phyloP scores from a whole-genome alignment of 1,140 invertebrate species.

The Apis dorsata region DNA sequence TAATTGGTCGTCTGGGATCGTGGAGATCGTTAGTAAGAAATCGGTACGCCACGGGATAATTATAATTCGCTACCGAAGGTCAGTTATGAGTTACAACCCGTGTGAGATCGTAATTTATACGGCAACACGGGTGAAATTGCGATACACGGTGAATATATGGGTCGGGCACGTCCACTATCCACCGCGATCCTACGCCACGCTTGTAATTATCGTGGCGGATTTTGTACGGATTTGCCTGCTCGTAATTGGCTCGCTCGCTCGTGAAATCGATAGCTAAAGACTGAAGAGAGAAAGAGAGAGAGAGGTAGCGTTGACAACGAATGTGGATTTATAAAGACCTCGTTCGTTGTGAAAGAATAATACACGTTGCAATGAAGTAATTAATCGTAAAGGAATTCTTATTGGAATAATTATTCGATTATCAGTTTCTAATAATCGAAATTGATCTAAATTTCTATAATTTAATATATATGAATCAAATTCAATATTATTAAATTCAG shows the following conservation, averaged over 20 bases:
- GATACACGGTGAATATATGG: slow-evolving; percentile 44
- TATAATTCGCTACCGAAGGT: slow-evolving; percentile 62
- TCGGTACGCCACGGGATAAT: slow-evolving; percentile 33
- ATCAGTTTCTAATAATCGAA: no score
- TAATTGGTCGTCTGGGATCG: background rate
- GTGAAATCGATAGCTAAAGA: slow-evolving; percentile 15
- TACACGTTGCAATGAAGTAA: background rate
- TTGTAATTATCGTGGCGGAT: slow-evolving; percentile 25
- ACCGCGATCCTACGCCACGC: background rate
- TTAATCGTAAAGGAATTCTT: no score
- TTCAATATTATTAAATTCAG: no score
- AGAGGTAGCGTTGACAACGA: slow-evolving; percentile 29
- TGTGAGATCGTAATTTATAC: slow-evolving; percentile 52
- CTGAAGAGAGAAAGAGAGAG: background rate
- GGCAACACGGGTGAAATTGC: slow-evolving; percentile 40
- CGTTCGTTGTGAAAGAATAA: slow-evolving; percentile 11
- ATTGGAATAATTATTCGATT: no score
- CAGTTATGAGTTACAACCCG: slow-evolving; percentile 48
- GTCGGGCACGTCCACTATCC: slow-evolving; percentile 33
- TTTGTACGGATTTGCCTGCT: slow-evolving; percentile 38
- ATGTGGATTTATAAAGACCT: slow-evolving; percentile 42
- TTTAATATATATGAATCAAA: no score
- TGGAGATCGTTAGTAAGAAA: slow-evolving; percentile 35
- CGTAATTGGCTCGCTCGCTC: slow-evolving; percentile 43
- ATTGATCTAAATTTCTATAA: no score